Base-by-base conservation (phyloP, 2,888 invertebrate genomes). In the Tipula vernalis region DNA sequence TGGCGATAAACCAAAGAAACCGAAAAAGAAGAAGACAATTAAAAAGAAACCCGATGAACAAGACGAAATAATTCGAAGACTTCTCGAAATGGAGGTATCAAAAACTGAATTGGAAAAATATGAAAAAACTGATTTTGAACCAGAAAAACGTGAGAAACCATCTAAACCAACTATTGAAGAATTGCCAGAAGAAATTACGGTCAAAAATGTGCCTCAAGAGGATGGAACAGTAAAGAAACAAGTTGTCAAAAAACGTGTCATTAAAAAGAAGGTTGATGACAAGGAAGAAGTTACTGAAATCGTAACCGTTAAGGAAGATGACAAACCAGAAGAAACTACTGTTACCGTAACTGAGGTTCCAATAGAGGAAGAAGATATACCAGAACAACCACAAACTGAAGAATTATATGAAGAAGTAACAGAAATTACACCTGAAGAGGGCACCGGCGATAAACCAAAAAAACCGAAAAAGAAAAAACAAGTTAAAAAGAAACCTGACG, bases 281-380 rank as follows among this genome's bases (percentile, higher is more conserved):
- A 89, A 89, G 87, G 90, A 89, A 88, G 90, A 90, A 89, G 88
- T 88, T 89, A 92, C 92, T 89, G 91, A 93, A 91, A 92, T 92
- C 88, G 89, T 90, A 10, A 91, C 90, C 6, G 88, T 90, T 3
- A 90, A 91, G 86, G 91, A 90, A 86, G 91, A 91, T 87, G 91
- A 90, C 18, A 90, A 91, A 88, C 88, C 89, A 88, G 91, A 91
- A 8, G 88, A 90, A 57, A 89, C 90, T 2, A 89, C 90, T 4
- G 90, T 91, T 10, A 89, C 90, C 47, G 89, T 5, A 89, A 90
- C 87, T 89, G 88, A 71, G 10, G 28, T 71, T 10, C 71, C 71
- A 28, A 10, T 71, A 51, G 51, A 51, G 10, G 71, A 89, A 87
- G 88, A 90, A 87, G 88, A 86, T 89, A 88, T 89, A 88, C 88